A percentile compares a stretch with the other conserved stretches of the same genome.
phyloP scores from a whole-genome alignment of 1,140 invertebrate genomes.

The Trachelipus rathkii region DNA sequence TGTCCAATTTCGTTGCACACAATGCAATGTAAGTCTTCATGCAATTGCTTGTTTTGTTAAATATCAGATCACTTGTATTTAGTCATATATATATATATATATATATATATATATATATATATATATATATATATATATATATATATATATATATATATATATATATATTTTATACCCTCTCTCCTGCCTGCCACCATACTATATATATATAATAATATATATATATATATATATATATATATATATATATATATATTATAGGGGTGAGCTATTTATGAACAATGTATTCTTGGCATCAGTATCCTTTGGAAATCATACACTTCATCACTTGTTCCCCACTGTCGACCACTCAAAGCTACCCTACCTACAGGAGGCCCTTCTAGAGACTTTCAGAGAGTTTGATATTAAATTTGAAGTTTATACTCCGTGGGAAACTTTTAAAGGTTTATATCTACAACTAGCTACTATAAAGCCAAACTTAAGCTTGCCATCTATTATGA shows the following conservation, averaged over 20 bases:
- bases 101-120: too few relatives aligned
- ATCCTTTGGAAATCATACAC: slow-evolving; percentile 68
- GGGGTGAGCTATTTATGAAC: slow-evolving; percentile 1
- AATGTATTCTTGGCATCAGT: slow-evolving; percentile 62
- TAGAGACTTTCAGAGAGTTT: slow-evolving; percentile 68
- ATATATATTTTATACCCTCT: too few relatives aligned
- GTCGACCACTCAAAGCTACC: slow-evolving; percentile 68
- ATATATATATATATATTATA: neutral
- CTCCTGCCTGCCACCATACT: too few relatives aligned
- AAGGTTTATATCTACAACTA: slow-evolving; percentile 66
- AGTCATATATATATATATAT: too few relatives aligned
- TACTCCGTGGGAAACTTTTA: slow-evolving; percentile 58
- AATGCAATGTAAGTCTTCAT: too few relatives aligned
- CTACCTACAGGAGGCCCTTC: slow-evolving; percentile 61
- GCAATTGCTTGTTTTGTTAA: too few relatives aligned
- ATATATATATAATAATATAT: too few relatives aligned
- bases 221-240: neutral
- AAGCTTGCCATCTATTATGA: too few relatives aligned
- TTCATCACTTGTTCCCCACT: slow-evolving; percentile 78
- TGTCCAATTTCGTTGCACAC: too few relatives aligned
- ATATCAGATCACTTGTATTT: too few relatives aligned
- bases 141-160: too few relatives aligned
- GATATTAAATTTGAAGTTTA: slow-evolving; percentile 51
- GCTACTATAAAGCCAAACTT: slow-evolving; percentile 42
- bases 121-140: too few relatives aligned